These are phyloP conservation scores for Hippocampus guttulatus DNA, from an alignment of 2,113 vertebrate genomes.

Conservation along the genomic window DNA sequence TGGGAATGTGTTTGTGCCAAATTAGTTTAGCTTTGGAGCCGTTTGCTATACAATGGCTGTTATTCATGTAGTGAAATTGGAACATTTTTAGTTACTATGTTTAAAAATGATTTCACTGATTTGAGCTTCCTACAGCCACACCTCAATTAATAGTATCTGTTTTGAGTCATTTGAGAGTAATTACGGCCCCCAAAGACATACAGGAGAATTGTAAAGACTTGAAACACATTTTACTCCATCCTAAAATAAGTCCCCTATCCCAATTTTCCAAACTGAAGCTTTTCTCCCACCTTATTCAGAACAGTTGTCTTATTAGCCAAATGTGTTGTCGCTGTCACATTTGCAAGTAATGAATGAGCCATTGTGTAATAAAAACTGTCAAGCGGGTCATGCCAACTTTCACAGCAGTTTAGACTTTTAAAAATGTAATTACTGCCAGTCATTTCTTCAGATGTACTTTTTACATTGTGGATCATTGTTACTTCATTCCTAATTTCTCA, in stretches of 20 bases:
- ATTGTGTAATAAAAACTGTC: slow-evolving; percentile 1
- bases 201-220: background rate
- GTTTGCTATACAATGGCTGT: background rate
- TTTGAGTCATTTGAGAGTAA: background rate
- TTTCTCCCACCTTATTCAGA: background rate
- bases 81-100: background rate
- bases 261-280: background rate
- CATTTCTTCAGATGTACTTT: background rate
- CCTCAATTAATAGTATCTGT: background rate
- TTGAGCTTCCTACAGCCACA: background rate
- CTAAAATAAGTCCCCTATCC: background rate
- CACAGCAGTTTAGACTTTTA: background rate
- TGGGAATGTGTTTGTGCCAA: background rate
- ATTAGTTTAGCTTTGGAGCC: background rate
- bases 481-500: background rate
- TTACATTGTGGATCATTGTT: background rate
- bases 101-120: background rate
- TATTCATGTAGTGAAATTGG: background rate
- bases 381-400: background rate
- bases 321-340: background rate
- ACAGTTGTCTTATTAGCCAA: slow-evolving; percentile 2
- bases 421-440: background rate
- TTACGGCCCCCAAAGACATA: background rate
- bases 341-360: background rate
- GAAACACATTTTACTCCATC: background rate